Percentiles rank a stretch among this genome's conserved stretches.
Evolutionary conservation across 2,797 vertebrate genomes (phyloP).

Genomic region (Pristis pectinata): DNA sequence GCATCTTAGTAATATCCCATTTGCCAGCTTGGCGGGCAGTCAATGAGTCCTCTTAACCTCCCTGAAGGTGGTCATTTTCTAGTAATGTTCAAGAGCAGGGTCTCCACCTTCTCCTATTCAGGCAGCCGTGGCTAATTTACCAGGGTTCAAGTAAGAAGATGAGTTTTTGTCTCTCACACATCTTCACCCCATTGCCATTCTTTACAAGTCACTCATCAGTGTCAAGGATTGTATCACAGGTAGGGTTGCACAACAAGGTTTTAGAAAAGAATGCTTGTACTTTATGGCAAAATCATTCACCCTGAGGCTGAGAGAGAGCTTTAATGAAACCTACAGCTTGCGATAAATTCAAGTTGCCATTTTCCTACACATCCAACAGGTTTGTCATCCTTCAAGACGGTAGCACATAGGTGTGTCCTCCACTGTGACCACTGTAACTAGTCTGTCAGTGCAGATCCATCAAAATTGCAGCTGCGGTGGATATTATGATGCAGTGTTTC

Average conservation of each 20-base stretch:
- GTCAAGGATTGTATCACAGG: not conserved
- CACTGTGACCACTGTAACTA: not conserved
- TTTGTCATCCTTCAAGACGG: constrained; percentile 24
- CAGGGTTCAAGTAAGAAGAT: not conserved
- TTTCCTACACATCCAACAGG: constrained; percentile 7
- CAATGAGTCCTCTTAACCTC: not conserved
- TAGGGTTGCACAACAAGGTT: not conserved
- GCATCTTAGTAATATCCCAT: not conserved
- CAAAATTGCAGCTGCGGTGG: not conserved
- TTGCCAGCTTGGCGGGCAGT: too few species aligned
- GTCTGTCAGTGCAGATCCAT: constrained; percentile 31
- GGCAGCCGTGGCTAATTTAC: not conserved
- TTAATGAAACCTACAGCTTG: constrained; percentile 31
- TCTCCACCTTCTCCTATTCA: not conserved
- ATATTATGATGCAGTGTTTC: not conserved
- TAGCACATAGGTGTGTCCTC: constrained; percentile 15
- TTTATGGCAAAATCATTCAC: not conserved
- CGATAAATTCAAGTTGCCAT: constrained; percentile 33
- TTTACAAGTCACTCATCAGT: too few species aligned
- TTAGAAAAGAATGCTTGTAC: not conserved
- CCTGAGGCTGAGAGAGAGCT: constrained; percentile 35
- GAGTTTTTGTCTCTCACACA: not conserved
- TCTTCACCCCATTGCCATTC: too few species aligned
- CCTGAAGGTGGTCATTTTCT: not conserved
- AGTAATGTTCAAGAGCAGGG: not conserved